A percentile compares a stretch with the other conserved stretches of the same genome.
phyloP scores from a whole-genome alignment of 2,797 vertebrate species.

The Coregonus ussuriensis region DNA sequence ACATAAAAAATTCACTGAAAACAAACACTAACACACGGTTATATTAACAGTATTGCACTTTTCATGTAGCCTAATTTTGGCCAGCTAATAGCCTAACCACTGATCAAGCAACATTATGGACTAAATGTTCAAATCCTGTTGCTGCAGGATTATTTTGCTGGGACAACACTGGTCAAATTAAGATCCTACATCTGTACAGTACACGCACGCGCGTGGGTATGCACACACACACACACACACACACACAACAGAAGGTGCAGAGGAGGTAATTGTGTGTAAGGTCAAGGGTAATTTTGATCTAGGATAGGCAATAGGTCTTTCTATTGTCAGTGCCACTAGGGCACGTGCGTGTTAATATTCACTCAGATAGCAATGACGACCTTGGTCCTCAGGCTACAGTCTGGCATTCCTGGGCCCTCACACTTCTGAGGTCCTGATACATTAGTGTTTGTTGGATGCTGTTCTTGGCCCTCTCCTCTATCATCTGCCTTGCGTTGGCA shows the following conservation, averaged over 20 bases:
- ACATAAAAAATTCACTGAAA: too few species aligned
- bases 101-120: too few species aligned
- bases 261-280: not conserved
- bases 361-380: constrained; percentile 53
- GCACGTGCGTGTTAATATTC: constrained; percentile 45
- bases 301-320: not conserved
- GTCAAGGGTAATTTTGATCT: not conserved
- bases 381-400: constrained; percentile 20
- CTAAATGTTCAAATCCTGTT: too few species aligned
- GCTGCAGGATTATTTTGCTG: too few species aligned
- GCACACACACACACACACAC: not conserved
- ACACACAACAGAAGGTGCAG: not conserved
- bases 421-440: constrained; percentile 59
- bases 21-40: too few species aligned
- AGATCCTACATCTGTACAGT: too few species aligned
- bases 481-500: constrained; percentile 48
- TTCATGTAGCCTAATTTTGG: too few species aligned
- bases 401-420: constrained; percentile 37
- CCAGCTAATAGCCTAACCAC: too few species aligned
- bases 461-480: constrained; percentile 55
- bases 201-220: not conserved
- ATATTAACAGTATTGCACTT: too few species aligned
- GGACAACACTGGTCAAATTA: too few species aligned
- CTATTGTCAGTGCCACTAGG: not conserved
- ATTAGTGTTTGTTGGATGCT: constrained; percentile 52